Conservation (phyloP, 2,113 vertebrate species). For the Macrotus californicus region DNA sequence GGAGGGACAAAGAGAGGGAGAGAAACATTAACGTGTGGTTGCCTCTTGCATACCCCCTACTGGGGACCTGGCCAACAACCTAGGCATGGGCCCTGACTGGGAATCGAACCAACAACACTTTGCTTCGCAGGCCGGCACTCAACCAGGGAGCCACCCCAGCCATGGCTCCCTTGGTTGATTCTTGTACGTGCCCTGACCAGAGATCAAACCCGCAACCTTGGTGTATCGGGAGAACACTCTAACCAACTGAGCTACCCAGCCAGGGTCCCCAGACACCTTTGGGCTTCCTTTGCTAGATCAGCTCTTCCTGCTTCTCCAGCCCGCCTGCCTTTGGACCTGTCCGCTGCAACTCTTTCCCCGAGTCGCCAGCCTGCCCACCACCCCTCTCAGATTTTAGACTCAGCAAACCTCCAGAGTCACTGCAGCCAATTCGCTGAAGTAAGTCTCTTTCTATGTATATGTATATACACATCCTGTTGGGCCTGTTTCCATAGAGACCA, state of each 20-base stretch:
- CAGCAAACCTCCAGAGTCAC: neutral
- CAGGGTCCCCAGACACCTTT: neutral
- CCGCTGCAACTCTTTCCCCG: neutral
- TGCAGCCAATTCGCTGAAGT: neutral
- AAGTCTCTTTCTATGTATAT: neutral
- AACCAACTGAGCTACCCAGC: neutral
- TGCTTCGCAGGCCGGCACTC: too few relatives aligned
- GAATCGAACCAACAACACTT: too few relatives aligned
- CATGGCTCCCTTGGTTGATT: too few relatives aligned
- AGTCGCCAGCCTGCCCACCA: neutral
- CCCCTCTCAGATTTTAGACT: neutral
- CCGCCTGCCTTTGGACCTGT: neutral
- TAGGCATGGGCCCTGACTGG: too few relatives aligned
- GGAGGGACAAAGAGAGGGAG: too few relatives aligned
- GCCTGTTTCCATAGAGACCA: neutral
- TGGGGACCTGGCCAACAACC: too few relatives aligned
- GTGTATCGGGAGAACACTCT: neutral
- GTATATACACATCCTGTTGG: neutral
- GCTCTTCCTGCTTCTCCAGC: neutral
- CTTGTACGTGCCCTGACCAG: too few relatives aligned
- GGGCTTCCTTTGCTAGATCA: neutral
- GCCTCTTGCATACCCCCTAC: too few relatives aligned
- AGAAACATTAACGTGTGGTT: too few relatives aligned
- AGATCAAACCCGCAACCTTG: neutral
- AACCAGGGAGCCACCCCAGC: too few relatives aligned